Evolutionary conservation across 2,797 vertebrate genomes (phyloP), one percentile per base, ranked within the genome.

Genomic region (Valencia hispanica): DNA sequence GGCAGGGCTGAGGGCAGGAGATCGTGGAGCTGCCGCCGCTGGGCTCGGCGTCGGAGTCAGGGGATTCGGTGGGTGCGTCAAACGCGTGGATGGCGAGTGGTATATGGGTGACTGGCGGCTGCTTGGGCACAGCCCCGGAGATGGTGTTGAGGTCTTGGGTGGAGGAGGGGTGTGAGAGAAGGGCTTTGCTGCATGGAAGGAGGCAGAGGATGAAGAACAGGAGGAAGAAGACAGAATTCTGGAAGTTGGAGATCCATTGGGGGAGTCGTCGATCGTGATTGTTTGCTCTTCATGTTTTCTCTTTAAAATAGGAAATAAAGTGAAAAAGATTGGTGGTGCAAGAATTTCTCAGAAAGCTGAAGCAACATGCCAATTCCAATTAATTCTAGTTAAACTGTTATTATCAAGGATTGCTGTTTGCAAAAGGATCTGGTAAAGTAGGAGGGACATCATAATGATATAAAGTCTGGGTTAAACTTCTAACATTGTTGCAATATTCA

Each of bases 81-180:
- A 89, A 75, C 96, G 94, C 20, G 94, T 91, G 88, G 95, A 91
- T 0, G 97, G 96, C 0, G 97, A 97, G 91, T 95, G 97, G 93
- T 96, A 97, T 92, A 97, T 97, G 39, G 97, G 97, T 0, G 97
- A 97, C 70, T 97, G 96, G 47, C 96, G 97, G 89, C 94, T 96
- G 91, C 94, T 94, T 89, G 96, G 74, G 71, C 95, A 96, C 76
- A 94, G 30, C 14, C 94, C 94, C 0, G 95, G 94, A 0, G 96
- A 96, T 1, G 95, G 92, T 36, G 95, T 74, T 74, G 94, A 80
- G 0, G 87, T 94, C 94, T 97, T 97, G 82, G 87, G 87, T 79
- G 94, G 77, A 80, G 94, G 95, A 51, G 90, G 88, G 75, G 90
- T 94, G 94, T 96, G 96, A 90, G 96, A 97, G 94, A 97, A 97